Percentiles rank a stretch among this genome's conserved stretches.
phyloP scores from a whole-genome alignment of 2,888 invertebrate genomes.

The Clanis bilineata region DNA sequence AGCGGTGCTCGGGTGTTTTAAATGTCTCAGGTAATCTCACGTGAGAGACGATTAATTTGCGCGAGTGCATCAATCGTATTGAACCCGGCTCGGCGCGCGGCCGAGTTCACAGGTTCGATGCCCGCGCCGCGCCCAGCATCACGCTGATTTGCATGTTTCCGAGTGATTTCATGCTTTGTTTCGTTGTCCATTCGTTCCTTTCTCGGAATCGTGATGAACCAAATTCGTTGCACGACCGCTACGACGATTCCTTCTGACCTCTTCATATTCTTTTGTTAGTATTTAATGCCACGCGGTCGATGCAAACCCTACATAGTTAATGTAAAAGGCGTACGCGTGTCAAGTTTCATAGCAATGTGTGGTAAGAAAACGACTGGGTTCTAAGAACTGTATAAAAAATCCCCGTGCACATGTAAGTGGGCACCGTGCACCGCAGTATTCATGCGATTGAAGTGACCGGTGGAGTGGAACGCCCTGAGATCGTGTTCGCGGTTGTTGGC shows the following conservation, averaged over 20 bases:
- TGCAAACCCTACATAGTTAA: constrained; percentile 10
- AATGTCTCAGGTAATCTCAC: constrained; percentile 39
- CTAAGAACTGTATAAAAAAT: constrained; percentile 12
- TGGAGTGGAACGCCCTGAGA: constrained; percentile 52
- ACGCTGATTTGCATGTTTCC: constrained; percentile 62
- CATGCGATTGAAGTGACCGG: constrained; percentile 37
- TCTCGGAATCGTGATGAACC: constrained; percentile 53
- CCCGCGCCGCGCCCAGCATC: constrained; percentile 49
- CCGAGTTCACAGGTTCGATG: constrained; percentile 56
- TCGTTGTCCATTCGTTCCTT: constrained; percentile 50
- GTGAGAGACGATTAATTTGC: constrained; percentile 44
- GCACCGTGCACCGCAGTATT: constrained; percentile 20
- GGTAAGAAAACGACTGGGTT: constrained; percentile 12
- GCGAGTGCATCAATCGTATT: background rate
- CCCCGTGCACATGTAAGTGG: constrained; percentile 4
- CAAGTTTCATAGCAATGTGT: constrained; percentile 12
- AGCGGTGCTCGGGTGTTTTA: constrained; percentile 27
- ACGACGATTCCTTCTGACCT: constrained; percentile 29
- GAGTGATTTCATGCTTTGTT: constrained; percentile 54
- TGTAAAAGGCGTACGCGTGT: constrained; percentile 27
- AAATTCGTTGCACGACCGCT: constrained; percentile 43
- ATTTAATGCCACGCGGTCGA: background rate
- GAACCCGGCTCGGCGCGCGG: constrained; percentile 11
- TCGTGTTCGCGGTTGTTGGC: constrained; percentile 59
- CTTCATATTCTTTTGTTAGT: constrained; percentile 23